Evolutionary conservation across 2,797 vertebrate species (phyloP).

Genomic region (Remorina albescens): DNA sequence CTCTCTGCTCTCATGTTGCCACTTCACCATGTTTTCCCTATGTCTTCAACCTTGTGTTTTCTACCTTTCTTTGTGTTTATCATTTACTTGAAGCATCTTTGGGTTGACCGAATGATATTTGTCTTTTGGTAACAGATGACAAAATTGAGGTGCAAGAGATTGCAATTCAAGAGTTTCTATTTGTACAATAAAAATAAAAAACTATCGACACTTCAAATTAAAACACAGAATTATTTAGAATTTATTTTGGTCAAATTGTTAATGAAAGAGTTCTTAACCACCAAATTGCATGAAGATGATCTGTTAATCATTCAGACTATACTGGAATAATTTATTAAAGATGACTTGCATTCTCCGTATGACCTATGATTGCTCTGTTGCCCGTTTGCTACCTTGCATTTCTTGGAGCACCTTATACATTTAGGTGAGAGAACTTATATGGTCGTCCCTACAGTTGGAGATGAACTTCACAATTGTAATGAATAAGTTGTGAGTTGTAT

Average conservation of each 20-base stretch:
- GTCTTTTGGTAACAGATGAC: conserved; percentile 49
- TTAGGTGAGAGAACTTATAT: conserved; percentile 47
- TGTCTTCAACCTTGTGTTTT: conserved; percentile 27
- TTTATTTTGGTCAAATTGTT: conserved; percentile 50
- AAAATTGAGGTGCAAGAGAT: conserved; percentile 37
- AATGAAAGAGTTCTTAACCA: conserved; percentile 29
- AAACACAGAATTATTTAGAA: conserved; percentile 19
- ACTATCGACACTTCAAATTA: conserved; percentile 45
- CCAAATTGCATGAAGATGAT: conserved; percentile 61
- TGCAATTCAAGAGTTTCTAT: conserved; percentile 50
- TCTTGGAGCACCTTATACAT: conserved; percentile 70
- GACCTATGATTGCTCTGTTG: conserved; percentile 33
- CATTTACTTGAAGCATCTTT: conserved; percentile 76
- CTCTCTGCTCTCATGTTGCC: conserved; percentile 31
- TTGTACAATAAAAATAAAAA: conserved; percentile 47
- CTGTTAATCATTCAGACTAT: conserved; percentile 50
- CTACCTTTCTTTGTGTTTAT: conserved; percentile 37
- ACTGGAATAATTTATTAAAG: conserved; percentile 46
- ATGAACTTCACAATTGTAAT: conserved; percentile 59
- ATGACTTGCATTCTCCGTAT: conserved; percentile 49
- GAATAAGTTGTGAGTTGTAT: conserved; percentile 65
- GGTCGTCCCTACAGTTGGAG: conserved; percentile 39
- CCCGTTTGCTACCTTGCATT: conserved; percentile 58
- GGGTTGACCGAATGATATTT: conserved; percentile 59
- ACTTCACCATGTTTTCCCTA: conserved; percentile 14